phyloP scores from a whole-genome alignment of 2,888 invertebrate genomes.

The Selenia dentaria region DNA sequence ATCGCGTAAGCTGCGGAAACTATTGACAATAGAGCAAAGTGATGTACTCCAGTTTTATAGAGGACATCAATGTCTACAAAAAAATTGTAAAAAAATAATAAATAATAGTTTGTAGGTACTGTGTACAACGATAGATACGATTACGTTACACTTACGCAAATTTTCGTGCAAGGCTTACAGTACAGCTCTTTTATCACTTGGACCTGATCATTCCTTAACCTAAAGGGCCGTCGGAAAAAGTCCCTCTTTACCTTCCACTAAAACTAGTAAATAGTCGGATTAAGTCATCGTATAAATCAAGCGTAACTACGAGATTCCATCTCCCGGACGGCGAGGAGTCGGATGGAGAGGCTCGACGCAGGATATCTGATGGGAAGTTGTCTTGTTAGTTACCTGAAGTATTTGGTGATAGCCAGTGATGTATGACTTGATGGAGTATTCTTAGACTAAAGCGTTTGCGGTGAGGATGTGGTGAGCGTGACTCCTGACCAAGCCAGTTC shows the following conservation, averaged over 20 bases:
- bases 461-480: too few relatives aligned
- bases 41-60: too few relatives aligned
- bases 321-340: slow-evolving; percentile 8
- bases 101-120: too few relatives aligned
- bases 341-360: not conserved
- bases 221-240: slow-evolving; percentile 69
- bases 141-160: too few relatives aligned
- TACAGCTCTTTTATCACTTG: slow-evolving; percentile 32
- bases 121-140: too few relatives aligned
- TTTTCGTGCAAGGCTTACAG: too few relatives aligned
- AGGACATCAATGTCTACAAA: too few relatives aligned
- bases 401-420: not conserved
- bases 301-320: slow-evolving; percentile 36
- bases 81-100: too few relatives aligned
- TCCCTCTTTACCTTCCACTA: slow-evolving; percentile 77
- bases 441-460: too few relatives aligned
- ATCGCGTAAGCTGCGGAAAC: too few relatives aligned
- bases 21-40: too few relatives aligned
- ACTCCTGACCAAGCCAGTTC: too few relatives aligned
- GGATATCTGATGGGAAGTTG: slow-evolving; percentile 18
- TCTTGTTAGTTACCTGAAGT: slow-evolving; percentile 15
- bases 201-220: slow-evolving; percentile 33
- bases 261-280: slow-evolving; percentile 82
- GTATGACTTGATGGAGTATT: not conserved
- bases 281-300: slow-evolving; percentile 77